These are phyloP conservation scores for Oscheius sp. DNA, from an alignment of 2,888 invertebrate species.

Conservation along the genomic window DNA sequence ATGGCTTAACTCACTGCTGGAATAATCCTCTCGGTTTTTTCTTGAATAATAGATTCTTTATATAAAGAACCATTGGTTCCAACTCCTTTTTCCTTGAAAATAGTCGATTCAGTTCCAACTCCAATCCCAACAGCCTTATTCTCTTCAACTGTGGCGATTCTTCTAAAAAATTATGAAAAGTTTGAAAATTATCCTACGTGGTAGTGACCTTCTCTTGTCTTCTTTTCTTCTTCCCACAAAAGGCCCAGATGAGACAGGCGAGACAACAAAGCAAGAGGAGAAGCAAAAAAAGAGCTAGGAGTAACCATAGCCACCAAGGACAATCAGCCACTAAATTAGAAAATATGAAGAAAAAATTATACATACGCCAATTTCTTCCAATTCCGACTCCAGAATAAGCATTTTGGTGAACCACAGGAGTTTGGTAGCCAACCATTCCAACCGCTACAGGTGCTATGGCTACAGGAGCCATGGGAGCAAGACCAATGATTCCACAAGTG, in stretches of 20 bases:
- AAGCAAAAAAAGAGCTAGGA: constrained; percentile 54
- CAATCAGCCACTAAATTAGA: constrained; percentile 33
- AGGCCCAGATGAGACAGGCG: constrained; percentile 42
- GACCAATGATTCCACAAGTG: constrained; percentile 4
- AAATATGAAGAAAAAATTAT: too few relatives aligned
- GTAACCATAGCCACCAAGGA: constrained; percentile 64
- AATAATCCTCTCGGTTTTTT: constrained; percentile 4
- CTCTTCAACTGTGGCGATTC: constrained; percentile 22
- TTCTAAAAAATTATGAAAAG: not conserved
- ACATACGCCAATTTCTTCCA: constrained; percentile 3
- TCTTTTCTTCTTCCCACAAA: constrained; percentile 31
- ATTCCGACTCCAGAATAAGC: constrained; percentile 1
- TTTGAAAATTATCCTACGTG: not conserved
- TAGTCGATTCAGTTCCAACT: constrained; percentile 3
- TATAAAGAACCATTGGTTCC: constrained; percentile 19
- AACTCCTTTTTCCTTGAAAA: constrained; percentile 13
- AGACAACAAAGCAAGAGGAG: constrained; percentile 54
- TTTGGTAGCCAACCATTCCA: not conserved
- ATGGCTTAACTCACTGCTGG: constrained; percentile 10
- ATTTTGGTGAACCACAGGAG: not conserved
- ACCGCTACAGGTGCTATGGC: constrained; percentile 25
- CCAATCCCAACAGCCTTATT: constrained; percentile 13
- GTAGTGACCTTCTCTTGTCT: constrained; percentile 22
- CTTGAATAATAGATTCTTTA: not conserved
- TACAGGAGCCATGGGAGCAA: not conserved